phyloP scores from a whole-genome alignment of 2,888 invertebrate species.

The Mycalesis mineus region DNA sequence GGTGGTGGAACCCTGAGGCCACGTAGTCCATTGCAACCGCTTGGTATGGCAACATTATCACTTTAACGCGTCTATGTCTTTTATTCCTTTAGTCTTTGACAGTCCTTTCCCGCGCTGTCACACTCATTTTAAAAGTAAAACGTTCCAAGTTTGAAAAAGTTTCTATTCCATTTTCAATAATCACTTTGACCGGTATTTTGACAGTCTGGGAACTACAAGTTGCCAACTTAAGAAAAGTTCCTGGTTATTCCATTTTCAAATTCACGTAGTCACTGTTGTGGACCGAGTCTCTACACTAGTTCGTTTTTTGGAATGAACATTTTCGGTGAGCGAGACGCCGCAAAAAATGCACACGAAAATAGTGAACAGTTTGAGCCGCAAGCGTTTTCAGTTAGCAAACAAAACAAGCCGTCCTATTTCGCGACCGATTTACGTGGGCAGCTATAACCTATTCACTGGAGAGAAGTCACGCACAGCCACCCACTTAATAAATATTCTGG shows the following conservation, averaged over 20 bases:
- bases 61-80: slow-evolving; percentile 29
- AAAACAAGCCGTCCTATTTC: slow-evolving; percentile 67
- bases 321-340: slow-evolving; percentile 18
- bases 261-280: slow-evolving; percentile 6
- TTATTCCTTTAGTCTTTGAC: slow-evolving; percentile 22
- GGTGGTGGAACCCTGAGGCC: slow-evolving; percentile 74
- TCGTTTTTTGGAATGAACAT: slow-evolving; percentile 32
- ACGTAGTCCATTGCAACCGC: slow-evolving; percentile 92
- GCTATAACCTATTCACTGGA: slow-evolving; percentile 60
- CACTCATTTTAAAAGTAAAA: slow-evolving; percentile 42
- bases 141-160: slow-evolving; percentile 4
- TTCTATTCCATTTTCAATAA: slow-evolving; percentile 40
- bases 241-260: slow-evolving; percentile 40
- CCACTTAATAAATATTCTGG: slow-evolving; percentile 81
- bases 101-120: slow-evolving; percentile 42
- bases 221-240: neutral
- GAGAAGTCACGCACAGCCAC: slow-evolving; percentile 78
- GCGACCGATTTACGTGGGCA: slow-evolving; percentile 64
- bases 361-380: slow-evolving; percentile 35
- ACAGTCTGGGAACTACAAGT: slow-evolving; percentile 26
- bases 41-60: slow-evolving; percentile 90
- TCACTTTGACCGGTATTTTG: slow-evolving; percentile 1
- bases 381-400: slow-evolving; percentile 67
- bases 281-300: slow-evolving; percentile 29
- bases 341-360: slow-evolving; percentile 34